These are phyloP conservation scores for Otus sunia DNA, from an alignment of 2,113 vertebrate genomes.

Conservation along the genomic window DNA sequence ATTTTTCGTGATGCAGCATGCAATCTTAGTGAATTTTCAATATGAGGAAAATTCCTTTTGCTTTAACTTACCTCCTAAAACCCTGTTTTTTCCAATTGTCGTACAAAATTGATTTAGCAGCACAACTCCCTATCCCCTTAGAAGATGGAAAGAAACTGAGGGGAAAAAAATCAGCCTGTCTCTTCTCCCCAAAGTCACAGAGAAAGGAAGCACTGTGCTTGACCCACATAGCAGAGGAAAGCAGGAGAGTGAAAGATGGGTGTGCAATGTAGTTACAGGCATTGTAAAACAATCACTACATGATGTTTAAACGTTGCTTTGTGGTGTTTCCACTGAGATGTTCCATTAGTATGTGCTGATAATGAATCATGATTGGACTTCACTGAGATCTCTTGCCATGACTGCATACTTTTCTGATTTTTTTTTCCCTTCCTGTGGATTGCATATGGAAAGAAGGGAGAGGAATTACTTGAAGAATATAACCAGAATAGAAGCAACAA, in stretches of 20 bases:
- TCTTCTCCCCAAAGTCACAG: neutral
- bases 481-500: neutral
- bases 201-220: neutral
- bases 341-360: neutral
- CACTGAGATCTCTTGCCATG: neutral
- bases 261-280: neutral
- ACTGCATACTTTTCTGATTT: neutral
- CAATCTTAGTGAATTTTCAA: neutral
- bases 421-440: neutral
- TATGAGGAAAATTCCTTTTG: neutral
- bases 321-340: neutral
- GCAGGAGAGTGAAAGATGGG: neutral
- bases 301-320: conserved; percentile 4
- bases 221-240: neutral
- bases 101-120: neutral
- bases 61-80: neutral
- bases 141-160: neutral
- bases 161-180: neutral
- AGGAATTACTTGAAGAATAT: neutral
- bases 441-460: neutral
- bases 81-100: neutral
- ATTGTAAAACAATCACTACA: neutral
- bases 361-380: neutral
- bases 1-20: neutral
- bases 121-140: neutral